Evolutionary conservation across 2,797 vertebrate genomes (phyloP).

Genomic region (Xiphophorus birchmanni): DNA sequence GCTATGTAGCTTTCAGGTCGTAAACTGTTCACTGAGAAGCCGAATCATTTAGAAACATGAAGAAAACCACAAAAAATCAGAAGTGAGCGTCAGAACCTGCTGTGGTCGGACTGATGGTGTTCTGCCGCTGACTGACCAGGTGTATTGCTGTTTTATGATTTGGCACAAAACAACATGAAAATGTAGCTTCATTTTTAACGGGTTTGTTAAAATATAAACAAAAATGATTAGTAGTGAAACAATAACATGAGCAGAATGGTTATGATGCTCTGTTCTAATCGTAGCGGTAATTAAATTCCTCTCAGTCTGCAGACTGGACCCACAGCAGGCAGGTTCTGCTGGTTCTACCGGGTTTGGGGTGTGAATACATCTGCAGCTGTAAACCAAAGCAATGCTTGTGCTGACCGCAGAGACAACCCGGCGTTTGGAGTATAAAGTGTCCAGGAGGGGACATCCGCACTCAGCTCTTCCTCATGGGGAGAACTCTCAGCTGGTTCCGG

Average conservation of each 20-base stretch:
- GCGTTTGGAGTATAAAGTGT: not conserved
- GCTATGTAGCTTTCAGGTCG: too few species aligned
- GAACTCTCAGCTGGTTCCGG: conserved; percentile 25
- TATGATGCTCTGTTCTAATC: not conserved
- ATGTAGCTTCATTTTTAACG: not conserved
- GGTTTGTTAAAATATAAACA: too few species aligned
- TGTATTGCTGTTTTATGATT: not conserved
- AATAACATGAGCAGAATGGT: not conserved
- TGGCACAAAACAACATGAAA: too few species aligned
- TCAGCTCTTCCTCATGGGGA: not conserved
- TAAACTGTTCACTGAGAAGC: too few species aligned
- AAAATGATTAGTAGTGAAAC: too few species aligned
- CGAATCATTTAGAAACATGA: too few species aligned
- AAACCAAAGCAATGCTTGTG: not conserved
- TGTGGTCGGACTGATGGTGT: too few species aligned
- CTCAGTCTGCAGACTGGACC: not conserved
- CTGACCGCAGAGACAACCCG: not conserved
- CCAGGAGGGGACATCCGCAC: conserved; percentile 1
- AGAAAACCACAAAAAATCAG: too few species aligned
- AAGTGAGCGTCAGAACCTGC: too few species aligned
- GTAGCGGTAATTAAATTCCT: not conserved
- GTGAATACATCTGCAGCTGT: not conserved
- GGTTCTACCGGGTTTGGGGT: not conserved
- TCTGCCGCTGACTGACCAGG: not conserved
- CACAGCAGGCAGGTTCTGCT: not conserved